Conservation (phyloP, 2,797 vertebrate genomes). For the Rhyacichthys aspro region DNA sequence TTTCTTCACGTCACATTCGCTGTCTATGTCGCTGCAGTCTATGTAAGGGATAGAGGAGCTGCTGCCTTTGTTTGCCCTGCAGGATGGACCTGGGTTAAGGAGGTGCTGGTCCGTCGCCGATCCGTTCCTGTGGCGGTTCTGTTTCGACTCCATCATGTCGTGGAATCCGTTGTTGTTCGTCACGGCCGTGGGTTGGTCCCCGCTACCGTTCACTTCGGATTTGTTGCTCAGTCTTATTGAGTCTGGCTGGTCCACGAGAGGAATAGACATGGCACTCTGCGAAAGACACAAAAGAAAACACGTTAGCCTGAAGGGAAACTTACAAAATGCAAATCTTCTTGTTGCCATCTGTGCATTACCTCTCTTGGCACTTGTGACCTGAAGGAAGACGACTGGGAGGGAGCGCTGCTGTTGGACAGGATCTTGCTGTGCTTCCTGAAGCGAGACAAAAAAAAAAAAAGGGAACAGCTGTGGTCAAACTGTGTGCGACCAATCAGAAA, state of each 20-base stretch:
- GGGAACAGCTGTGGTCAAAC: constrained; percentile 15
- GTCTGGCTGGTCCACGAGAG: constrained; percentile 70
- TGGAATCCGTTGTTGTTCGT: constrained; percentile 74
- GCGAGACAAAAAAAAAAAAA: constrained; percentile 3
- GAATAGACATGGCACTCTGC: constrained; percentile 53
- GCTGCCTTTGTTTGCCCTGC: constrained; percentile 93
- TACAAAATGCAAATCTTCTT: not conserved
- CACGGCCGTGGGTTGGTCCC: constrained; percentile 23
- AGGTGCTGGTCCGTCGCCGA: constrained; percentile 50
- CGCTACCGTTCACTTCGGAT: constrained; percentile 39
- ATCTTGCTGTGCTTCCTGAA: constrained; percentile 97
- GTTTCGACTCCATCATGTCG: constrained; percentile 32
- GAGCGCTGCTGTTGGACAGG: constrained; percentile 84
- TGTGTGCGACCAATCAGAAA: constrained; percentile 11
- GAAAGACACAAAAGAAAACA: not conserved
- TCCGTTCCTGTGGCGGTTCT: constrained; percentile 45
- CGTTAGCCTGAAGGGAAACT: not conserved
- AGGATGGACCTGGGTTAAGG: constrained; percentile 97
- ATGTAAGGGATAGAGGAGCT: constrained; percentile 96
- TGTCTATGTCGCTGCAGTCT: constrained; percentile 98
- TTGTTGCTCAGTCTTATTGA: constrained; percentile 66
- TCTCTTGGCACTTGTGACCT: constrained; percentile 92
- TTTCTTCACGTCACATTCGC: constrained; percentile 89
- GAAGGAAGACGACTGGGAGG: constrained; percentile 81
- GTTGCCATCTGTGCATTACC: constrained; percentile 73